Evolutionary conservation across 1,140 invertebrate species (phyloP), one percentile per base, ranked within the genome.

Genomic region (Calycopis cecrops): DNA sequence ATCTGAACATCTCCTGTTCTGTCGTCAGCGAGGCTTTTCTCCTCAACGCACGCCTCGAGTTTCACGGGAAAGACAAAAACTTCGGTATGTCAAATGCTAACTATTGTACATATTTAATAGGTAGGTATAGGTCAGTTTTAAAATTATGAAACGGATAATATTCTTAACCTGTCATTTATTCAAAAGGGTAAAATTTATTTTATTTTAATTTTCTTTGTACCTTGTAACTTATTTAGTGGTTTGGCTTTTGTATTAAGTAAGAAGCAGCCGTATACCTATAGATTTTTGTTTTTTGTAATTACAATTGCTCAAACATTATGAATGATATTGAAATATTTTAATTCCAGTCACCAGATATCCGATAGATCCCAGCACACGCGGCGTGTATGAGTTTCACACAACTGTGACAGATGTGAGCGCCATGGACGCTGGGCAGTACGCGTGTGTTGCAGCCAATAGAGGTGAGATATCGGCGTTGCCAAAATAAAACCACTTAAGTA

Each of bases 361-460:
- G n/a, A 16, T 73, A 35, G 64, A 69, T 9, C 69, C 69, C 3
- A 65, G 62, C 8, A 14, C 50, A 0, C 63, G 75, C 34, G 79
- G 71, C 17, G 52, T 70, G 8, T 79, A 85, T 18, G 55, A 9
- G 1, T 80, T 59, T 11, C 76, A 71, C 7, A 74, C 65, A 59
- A 67, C 59, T 0, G 68, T 85, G 38, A n/a, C 51, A 38, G 58
- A 60, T 35, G 59, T 69, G 0, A 69, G 47, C 50, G 69, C 73
- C 37, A 69, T 48, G 21, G 62, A 78, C 44, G 59, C 57, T 18
- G 83, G 86, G 17, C 9, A 59, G 0, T 88, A 83, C 49, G 63
- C 74, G 0, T 88, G 84, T 57, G 52, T 69, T 2, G 80, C 76
- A 34, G 54, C 49, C 28, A 84, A 85, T 57, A 78, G 64, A 77